Conservation (phyloP, 1,140 invertebrate genomes). For the Dreissena polymorpha region DNA sequence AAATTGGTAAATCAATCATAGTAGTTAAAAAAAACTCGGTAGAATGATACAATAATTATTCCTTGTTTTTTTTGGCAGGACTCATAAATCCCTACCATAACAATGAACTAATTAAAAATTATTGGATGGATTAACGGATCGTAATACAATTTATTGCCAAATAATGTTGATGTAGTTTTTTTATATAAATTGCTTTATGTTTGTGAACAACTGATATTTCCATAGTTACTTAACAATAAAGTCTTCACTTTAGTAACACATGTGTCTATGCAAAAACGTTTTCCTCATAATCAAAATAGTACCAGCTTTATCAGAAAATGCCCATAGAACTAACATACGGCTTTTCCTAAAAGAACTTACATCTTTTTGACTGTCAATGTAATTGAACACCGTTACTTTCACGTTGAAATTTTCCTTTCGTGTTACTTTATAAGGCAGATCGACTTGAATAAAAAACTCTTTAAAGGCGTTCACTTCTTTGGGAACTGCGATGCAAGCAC, state of each 20-base stretch:
- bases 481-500: slow-evolving; percentile 76
- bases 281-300: not conserved
- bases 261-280: not conserved
- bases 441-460: slow-evolving; percentile 76
- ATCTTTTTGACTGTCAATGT: slow-evolving; percentile 54
- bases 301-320: not conserved
- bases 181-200: too few relatives aligned
- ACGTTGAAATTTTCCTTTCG: slow-evolving; percentile 78
- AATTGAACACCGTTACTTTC: slow-evolving; percentile 77
- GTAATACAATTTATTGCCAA: too few relatives aligned
- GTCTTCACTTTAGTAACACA: not conserved
- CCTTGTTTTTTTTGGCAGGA: too few relatives aligned
- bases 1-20: too few relatives aligned
- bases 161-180: too few relatives aligned
- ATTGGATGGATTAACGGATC: too few relatives aligned
- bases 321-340: slow-evolving; percentile 22
- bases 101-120: too few relatives aligned
- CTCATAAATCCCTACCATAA: too few relatives aligned
- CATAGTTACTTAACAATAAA: not conserved
- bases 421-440: slow-evolving; percentile 76
- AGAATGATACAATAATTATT: too few relatives aligned
- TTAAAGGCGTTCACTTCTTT: slow-evolving; percentile 69
- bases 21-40: too few relatives aligned
- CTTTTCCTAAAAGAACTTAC: slow-evolving; percentile 62
- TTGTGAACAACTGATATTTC: not conserved